Evolutionary conservation across 2,113 vertebrate species (phyloP).

Genomic region (Toxotes chatareus): DNA sequence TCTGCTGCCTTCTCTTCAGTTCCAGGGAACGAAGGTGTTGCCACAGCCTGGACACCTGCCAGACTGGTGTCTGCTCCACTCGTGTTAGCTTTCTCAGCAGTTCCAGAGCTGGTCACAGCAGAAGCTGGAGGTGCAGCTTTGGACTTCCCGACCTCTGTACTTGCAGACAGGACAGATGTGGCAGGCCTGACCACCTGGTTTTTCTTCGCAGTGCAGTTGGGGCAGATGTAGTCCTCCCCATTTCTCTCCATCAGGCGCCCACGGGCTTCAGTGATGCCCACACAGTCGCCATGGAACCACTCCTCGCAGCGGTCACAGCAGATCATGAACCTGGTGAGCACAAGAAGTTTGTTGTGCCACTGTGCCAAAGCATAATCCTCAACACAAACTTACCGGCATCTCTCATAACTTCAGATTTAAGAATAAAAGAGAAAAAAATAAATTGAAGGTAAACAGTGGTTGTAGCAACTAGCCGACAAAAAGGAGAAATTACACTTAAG

Average conservation of each 20-base stretch:
- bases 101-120: not conserved
- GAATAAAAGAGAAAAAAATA: not conserved
- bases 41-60: conserved; percentile 6
- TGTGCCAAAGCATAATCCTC: not conserved
- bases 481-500: not conserved
- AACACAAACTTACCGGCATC: not conserved
- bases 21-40: conserved; percentile 26
- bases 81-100: conserved; percentile 32
- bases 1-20: conserved; percentile 85
- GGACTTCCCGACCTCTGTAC: conserved; percentile 65
- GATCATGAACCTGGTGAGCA: conserved; percentile 94
- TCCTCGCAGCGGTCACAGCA: conserved; percentile 99
- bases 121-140: conserved; percentile 56
- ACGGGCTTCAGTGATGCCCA: conserved; percentile 97
- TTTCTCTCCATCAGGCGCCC: conserved; percentile 95
- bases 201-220: conserved; percentile 94
- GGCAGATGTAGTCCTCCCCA: conserved; percentile 97
- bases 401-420: not conserved
- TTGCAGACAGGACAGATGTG: conserved; percentile 75
- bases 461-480: not conserved
- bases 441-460: not conserved
- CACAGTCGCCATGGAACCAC: conserved; percentile 98
- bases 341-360: not conserved
- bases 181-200: conserved; percentile 81
- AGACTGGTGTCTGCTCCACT: conserved; percentile 56